Evolutionary conservation across 2,113 vertebrate species (phyloP), one percentile per base, ranked within the genome.

Genomic region (Galbula dea): DNA sequence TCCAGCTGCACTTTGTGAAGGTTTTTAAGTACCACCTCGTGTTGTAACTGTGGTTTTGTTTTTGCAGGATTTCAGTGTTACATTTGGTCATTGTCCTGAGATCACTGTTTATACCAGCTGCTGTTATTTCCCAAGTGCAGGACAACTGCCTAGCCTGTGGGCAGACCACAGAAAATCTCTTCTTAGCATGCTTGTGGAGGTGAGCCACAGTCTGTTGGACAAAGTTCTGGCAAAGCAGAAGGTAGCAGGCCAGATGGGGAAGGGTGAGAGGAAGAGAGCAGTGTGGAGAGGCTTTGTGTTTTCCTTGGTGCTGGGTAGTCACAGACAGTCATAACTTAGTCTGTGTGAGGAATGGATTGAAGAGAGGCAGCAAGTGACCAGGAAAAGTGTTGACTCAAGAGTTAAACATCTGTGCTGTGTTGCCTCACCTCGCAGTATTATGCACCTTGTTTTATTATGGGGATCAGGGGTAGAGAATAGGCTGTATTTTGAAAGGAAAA

Each of bases 171-270:
- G 98, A 96, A 99, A 98, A 89, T 96, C 99, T 83, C 98, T 99
- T 46, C 98, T 99, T 18, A 98, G 99, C 97, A 99, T 99, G 99
- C 95, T 99, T 12, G 99, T 99, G 76, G 99, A 99, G 99, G 99
- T 99, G 89, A 98, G 98, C 93, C 23, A 13, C 73, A 9, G 45
- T 23, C 73, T 72, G 78, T 26, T 84, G 83, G 69, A 73, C 65
- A 65, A 75, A 65, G 10, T 51, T 36, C 71, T 81, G 75, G 45
- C 62, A 54, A 45, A 32, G 66, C 54, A 2, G 20, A 74, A 76
- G 36, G 55, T 19, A 20, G 20, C 43, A 48, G 63, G 52, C 15
- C 1, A 15, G 30, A 4, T 67, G 32, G 52, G 55, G 49, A 66
- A 5, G 30, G 49, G 49, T 51, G 66, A 61, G 29, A 55, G 39